Conservation (phyloP, 2,888 invertebrate genomes). For the Drosophila nr. perissopoda region DNA sequence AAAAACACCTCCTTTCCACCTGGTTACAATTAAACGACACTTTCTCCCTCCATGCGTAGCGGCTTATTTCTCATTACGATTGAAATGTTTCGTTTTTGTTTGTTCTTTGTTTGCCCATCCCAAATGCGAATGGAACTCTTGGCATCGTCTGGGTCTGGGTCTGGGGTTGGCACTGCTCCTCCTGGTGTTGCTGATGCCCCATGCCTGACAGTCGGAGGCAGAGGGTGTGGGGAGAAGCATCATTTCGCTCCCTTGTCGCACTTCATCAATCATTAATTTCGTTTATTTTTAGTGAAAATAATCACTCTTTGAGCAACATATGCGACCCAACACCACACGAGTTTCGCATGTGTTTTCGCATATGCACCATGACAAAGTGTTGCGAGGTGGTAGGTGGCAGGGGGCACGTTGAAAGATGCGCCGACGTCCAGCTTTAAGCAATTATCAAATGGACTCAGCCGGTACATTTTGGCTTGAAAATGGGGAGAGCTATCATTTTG, state of each 20-base stretch:
- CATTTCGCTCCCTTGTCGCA: slow-evolving; percentile 69
- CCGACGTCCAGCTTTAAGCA: slow-evolving; percentile 63
- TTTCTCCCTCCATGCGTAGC: slow-evolving; percentile 55
- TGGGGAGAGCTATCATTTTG: slow-evolving; percentile 38
- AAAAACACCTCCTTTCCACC: slow-evolving; percentile 63
- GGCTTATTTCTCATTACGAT: slow-evolving; percentile 71
- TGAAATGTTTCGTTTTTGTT: slow-evolving; percentile 47
- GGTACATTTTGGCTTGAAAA: neutral
- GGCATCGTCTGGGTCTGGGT: neutral
- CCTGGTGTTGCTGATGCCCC: slow-evolving; percentile 41
- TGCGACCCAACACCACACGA: slow-evolving; percentile 57
- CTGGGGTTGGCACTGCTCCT: slow-evolving; percentile 23
- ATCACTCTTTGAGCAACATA: slow-evolving; percentile 74
- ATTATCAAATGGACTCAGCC: slow-evolving; percentile 69
- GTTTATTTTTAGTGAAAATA: slow-evolving; percentile 78
- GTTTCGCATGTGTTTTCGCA: slow-evolving; percentile 69
- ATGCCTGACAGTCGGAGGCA: slow-evolving; percentile 29
- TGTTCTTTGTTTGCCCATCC: slow-evolving; percentile 24
- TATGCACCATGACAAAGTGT: slow-evolving; percentile 50
- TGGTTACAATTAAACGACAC: slow-evolving; percentile 77
- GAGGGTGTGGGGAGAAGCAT: slow-evolving; percentile 14
- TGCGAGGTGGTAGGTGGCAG: neutral
- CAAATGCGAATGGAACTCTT: slow-evolving; percentile 7
- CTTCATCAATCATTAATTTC: slow-evolving; percentile 78
- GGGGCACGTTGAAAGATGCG: slow-evolving; percentile 29